These are phyloP conservation scores for Gnathonemus longibarbis DNA, from an alignment of 2,113 vertebrate genomes.

Conservation along the genomic window DNA sequence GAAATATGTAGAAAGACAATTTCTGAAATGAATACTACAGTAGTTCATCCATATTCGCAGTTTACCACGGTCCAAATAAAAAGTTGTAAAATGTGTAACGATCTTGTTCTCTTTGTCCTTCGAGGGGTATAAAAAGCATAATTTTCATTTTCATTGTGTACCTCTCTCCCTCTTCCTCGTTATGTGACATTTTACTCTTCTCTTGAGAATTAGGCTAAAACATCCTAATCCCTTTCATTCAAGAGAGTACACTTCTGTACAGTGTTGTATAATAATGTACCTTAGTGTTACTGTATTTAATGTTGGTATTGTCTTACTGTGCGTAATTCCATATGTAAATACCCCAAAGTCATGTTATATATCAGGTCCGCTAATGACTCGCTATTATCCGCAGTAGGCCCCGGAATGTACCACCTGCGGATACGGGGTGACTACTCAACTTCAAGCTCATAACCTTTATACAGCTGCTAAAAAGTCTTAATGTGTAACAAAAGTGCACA, in stretches of 20 bases:
- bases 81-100: background rate
- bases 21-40: background rate
- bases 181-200: background rate
- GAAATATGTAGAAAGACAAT: background rate
- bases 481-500: background rate
- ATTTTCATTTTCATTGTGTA: background rate
- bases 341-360: background rate
- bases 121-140: background rate
- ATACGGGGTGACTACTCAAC: background rate
- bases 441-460: background rate
- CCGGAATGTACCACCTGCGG: background rate
- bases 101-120: background rate
- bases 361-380: background rate
- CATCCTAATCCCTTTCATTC: background rate
- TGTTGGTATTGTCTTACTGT: background rate
- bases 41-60: background rate
- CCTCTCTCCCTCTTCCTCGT: background rate
- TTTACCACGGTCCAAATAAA: background rate
- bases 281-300: background rate
- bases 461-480: background rate
- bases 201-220: background rate
- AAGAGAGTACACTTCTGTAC: background rate
- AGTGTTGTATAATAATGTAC: background rate
- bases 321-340: background rate
- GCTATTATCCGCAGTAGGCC: background rate